These are phyloP conservation scores for Callorhinus ursinus DNA, from an alignment of 2,113 vertebrate genomes.

Conservation along the genomic window DNA sequence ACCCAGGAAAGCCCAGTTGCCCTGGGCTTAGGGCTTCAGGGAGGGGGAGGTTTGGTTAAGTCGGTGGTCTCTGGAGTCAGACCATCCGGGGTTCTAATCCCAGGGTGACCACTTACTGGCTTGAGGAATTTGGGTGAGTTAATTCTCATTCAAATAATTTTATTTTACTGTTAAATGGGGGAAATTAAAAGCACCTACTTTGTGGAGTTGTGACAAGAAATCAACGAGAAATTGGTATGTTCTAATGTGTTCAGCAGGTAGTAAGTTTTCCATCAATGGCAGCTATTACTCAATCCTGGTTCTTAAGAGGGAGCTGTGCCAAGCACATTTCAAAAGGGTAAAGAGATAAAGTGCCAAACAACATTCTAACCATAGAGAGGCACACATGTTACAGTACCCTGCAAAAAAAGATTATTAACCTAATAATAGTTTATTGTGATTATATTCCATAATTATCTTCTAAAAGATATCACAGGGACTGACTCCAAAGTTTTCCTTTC, in stretches of 20 bases:
- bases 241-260: background rate
- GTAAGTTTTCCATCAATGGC: background rate
- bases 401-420: background rate
- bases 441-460: background rate
- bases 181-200: background rate
- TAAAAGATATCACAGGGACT: background rate
- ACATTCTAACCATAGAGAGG: background rate
- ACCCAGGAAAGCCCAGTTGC: background rate
- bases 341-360: background rate
- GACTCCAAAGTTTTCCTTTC: background rate
- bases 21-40: too few relatives aligned
- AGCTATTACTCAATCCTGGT: background rate
- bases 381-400: background rate
- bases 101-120: background rate
- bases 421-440: background rate
- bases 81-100: background rate
- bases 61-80: background rate
- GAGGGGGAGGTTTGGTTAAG: background rate
- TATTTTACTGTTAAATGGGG: background rate
- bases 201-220: background rate
- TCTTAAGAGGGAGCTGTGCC: background rate
- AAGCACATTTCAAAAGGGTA: background rate
- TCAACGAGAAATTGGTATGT: background rate
- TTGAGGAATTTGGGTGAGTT: background rate
- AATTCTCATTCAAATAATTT: background rate